Conservation (phyloP, 2,888 invertebrate species). For the Tubulanus polymorphus region DNA sequence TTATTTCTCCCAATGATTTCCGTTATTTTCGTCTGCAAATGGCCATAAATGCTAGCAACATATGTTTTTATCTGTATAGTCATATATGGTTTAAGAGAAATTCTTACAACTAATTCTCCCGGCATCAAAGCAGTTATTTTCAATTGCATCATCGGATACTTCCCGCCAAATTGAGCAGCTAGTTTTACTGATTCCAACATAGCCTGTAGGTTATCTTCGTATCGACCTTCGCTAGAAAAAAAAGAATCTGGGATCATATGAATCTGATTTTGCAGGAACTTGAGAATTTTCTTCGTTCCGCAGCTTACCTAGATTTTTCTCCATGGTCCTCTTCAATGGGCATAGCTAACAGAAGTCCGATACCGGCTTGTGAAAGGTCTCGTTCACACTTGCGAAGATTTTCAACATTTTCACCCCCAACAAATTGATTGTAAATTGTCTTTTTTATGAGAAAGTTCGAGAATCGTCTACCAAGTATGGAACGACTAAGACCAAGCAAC, state of each 20-base stretch:
- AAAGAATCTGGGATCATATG: too few species aligned
- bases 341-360: slow-evolving; percentile 51
- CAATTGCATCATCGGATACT: slow-evolving; percentile 41
- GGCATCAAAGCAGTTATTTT: slow-evolving; percentile 52
- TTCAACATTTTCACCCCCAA: slow-evolving; percentile 50
- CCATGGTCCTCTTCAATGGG: slow-evolving; percentile 49
- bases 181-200: slow-evolving; percentile 28
- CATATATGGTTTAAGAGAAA: neutral
- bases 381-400: slow-evolving; percentile 35
- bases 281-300: too few species aligned
- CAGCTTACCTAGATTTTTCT: too few species aligned
- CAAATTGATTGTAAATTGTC: slow-evolving; percentile 56
- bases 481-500: slow-evolving; percentile 31
- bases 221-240: too few species aligned
- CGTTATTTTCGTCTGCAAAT: too few species aligned
- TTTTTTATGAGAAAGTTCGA: slow-evolving; percentile 41
- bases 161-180: slow-evolving; percentile 26
- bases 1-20: too few species aligned
- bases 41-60: too few species aligned
- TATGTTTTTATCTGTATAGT: too few species aligned
- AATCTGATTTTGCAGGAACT: too few species aligned
- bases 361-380: slow-evolving; percentile 33
- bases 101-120: slow-evolving; percentile 48
- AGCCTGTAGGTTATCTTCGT: slow-evolving; percentile 24
- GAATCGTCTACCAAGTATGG: slow-evolving; percentile 33